A percentile compares a stretch with the other conserved stretches of the same genome.
Evolutionary conservation across 2,888 invertebrate genomes (phyloP).

Genomic region (Leucozona laternaria): DNA sequence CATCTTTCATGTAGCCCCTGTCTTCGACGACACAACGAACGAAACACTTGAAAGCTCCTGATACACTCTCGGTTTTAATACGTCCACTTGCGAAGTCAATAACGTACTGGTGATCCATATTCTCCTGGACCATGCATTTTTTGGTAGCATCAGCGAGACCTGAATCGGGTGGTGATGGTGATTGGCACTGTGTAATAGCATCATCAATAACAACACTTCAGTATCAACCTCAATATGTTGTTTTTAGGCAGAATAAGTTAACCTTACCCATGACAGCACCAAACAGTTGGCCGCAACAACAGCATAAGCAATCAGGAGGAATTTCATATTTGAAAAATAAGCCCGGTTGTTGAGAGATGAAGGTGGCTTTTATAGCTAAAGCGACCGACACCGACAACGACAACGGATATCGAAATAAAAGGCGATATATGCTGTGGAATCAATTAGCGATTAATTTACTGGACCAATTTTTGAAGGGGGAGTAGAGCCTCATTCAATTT

Average conservation of each 20-base stretch:
- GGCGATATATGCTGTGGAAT: conserved; percentile 12
- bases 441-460: conserved; percentile 55
- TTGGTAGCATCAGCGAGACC: not conserved
- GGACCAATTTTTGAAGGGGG: conserved; percentile 20
- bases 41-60: conserved; percentile 34
- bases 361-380: conserved; percentile 34
- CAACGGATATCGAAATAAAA: not conserved
- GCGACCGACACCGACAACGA: too few species aligned
- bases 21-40: conserved; percentile 31
- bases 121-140: conserved; percentile 30
- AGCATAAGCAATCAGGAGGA: conserved; percentile 21
- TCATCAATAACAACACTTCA: not conserved
- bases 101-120: not conserved
- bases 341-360: not conserved
- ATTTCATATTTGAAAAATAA: conserved; percentile 48
- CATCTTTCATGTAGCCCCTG: conserved; percentile 26
- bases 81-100: conserved; percentile 10
- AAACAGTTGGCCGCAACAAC: conserved; percentile 39
- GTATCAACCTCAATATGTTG: not conserved
- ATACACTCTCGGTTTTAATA: conserved; percentile 19
- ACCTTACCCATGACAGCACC: conserved; percentile 29
- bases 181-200: conserved; percentile 17
- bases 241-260: not conserved
- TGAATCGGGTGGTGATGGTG: not conserved
- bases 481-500: not conserved